Evolutionary conservation across 2,888 invertebrate genomes (phyloP).

Genomic region (Acleris emargana): DNA sequence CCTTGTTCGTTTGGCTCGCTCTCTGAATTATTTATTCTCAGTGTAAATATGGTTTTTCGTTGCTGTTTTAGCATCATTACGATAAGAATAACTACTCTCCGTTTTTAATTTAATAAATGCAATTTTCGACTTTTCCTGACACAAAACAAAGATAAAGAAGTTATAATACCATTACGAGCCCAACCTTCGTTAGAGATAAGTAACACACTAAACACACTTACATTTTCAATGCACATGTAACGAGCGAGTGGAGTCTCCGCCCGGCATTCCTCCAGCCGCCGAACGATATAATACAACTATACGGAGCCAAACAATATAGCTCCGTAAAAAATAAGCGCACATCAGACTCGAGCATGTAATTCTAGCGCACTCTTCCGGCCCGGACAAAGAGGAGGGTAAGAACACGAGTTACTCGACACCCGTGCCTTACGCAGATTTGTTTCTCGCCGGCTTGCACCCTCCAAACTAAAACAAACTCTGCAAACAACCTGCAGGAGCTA

Average conservation of each 20-base stretch:
- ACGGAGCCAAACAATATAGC: conserved; percentile 78
- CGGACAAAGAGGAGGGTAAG: conserved; percentile 84
- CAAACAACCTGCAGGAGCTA: conserved; percentile 55
- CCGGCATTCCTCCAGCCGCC: conserved; percentile 79
- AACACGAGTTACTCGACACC: conserved; percentile 84
- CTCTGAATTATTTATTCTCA: conserved; percentile 25
- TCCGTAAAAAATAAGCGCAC: conserved; percentile 83
- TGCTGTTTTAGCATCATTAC: not conserved
- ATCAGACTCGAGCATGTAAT: conserved; percentile 84
- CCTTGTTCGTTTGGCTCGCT: conserved; percentile 8
- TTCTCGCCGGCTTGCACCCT: conserved; percentile 66
- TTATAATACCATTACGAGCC: not conserved
- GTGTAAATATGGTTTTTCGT: conserved; percentile 13
- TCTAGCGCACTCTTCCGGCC: conserved; percentile 84
- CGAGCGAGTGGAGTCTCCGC: conserved; percentile 65
- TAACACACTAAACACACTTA: conserved; percentile 23
- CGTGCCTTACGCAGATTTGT: conserved; percentile 83
- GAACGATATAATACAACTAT: conserved; percentile 75
- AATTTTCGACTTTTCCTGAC: too few relatives aligned
- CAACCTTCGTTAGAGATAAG: conserved; percentile 2
- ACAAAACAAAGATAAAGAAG: too few relatives aligned
- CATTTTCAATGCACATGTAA: conserved; percentile 61
- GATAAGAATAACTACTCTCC: too few relatives aligned
- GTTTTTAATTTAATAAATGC: too few relatives aligned
- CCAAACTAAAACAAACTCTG: conserved; percentile 66